A percentile compares a stretch with the other conserved stretches of the same genome.
phyloP scores from a whole-genome alignment of 2,888 invertebrate genomes.

The Phalera bucephala region DNA sequence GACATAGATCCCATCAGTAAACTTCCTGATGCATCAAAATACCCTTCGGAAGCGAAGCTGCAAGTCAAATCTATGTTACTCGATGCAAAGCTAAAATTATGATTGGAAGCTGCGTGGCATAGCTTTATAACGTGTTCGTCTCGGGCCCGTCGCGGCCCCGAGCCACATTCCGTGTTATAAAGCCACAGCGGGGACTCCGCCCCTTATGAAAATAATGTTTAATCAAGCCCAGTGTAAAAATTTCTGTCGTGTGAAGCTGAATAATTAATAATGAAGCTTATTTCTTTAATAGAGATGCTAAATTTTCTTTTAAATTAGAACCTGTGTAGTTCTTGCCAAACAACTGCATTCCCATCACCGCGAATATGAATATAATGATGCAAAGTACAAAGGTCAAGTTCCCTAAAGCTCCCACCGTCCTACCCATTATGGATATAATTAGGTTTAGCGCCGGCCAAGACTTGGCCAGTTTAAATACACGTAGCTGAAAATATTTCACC shows the following conservation, averaged over 20 bases:
- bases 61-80: conserved; percentile 79
- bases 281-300: conserved; percentile 74
- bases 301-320: conserved; percentile 79
- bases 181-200: conserved; percentile 74
- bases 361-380: conserved; percentile 98
- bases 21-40: conserved; percentile 70
- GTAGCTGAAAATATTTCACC: conserved; percentile 87
- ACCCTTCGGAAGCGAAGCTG: conserved; percentile 80
- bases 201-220: conserved; percentile 73
- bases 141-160: conserved; percentile 47
- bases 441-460: conserved; percentile 98
- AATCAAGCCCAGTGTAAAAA: conserved; percentile 79
- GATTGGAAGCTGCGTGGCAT: conserved; percentile 79
- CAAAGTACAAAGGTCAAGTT: conserved; percentile 97
- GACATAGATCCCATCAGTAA: conserved; percentile 81
- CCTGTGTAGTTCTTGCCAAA: conserved; percentile 95
- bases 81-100: conserved; percentile 80
- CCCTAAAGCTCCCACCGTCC: conserved; percentile 97
- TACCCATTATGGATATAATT: conserved; percentile 97
- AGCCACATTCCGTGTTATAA: conserved; percentile 72
- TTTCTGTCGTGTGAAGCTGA: conserved; percentile 80
- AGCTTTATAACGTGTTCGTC: conserved; percentile 74
- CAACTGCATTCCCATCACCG: conserved; percentile 98
- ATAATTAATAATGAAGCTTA: conserved; percentile 77
- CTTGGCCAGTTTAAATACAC: conserved; percentile 98